These are phyloP conservation scores for Steatocranus sp. DNA, from an alignment of 2,797 vertebrate genomes.

Conservation along the genomic window DNA sequence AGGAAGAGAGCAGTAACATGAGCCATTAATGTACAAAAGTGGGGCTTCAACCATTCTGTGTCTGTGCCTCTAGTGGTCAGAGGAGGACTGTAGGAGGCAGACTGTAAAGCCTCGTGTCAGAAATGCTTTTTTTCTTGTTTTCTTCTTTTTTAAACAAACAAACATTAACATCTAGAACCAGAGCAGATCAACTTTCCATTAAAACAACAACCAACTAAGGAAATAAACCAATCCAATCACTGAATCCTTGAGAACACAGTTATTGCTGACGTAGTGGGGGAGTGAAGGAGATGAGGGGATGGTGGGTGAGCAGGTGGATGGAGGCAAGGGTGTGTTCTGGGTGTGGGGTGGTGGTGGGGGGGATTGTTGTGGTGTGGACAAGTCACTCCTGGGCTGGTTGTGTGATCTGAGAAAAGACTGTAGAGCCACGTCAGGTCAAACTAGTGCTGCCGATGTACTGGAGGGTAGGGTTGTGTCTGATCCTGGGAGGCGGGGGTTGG, in stretches of 20 bases:
- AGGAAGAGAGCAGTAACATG: conserved; percentile 67
- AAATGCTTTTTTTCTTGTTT: conserved; percentile 49
- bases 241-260: conserved; percentile 81
- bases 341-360: background rate
- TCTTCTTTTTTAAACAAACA: conserved; percentile 23
- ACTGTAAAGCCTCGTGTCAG: conserved; percentile 53
- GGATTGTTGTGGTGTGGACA: conserved; percentile 46
- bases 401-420: conserved; percentile 69
- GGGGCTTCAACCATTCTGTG: conserved; percentile 48
- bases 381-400: conserved; percentile 70
- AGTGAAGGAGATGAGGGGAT: background rate
- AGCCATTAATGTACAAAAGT: conserved; percentile 65
- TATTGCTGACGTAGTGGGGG: conserved; percentile 78
- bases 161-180: conserved; percentile 66
- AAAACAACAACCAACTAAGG: conserved; percentile 66
- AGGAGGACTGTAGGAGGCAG: conserved; percentile 26
- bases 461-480: conserved; percentile 50
- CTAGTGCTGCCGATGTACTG: conserved; percentile 49
- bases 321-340: conserved; percentile 19
- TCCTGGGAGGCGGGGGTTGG: conserved; percentile 44
- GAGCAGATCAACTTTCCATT: conserved; percentile 63
- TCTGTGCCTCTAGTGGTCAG: conserved; percentile 30
- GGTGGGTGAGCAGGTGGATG: conserved; percentile 18
- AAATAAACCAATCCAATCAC: conserved; percentile 70
- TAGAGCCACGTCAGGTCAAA: conserved; percentile 60